Evolutionary conservation across 2,113 vertebrate genomes (phyloP).

Genomic region (Origma solitaria): DNA sequence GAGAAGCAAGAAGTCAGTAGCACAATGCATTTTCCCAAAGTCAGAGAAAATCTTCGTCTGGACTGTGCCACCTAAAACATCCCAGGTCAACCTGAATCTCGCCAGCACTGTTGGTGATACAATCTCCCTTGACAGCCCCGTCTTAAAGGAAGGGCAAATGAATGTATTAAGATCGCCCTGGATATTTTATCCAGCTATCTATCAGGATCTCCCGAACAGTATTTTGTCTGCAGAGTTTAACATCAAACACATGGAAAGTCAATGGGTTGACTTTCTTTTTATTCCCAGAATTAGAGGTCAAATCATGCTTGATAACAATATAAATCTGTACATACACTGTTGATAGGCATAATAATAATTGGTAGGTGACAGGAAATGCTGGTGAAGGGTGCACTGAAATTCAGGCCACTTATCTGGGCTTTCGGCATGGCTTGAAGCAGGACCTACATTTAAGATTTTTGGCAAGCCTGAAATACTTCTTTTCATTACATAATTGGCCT

Average conservation of each 20-base stretch:
- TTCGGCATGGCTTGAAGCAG: background rate
- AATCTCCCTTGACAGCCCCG: background rate
- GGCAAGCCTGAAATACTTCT: slow-evolving; percentile 47
- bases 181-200: slow-evolving; percentile 35
- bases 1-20: background rate
- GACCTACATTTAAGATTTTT: slow-evolving; percentile 52
- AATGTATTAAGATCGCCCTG: slow-evolving; percentile 24
- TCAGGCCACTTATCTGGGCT: slow-evolving; percentile 34
- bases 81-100: background rate
- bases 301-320: background rate
- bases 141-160: background rate
- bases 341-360: slow-evolving; percentile 10
- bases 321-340: background rate
- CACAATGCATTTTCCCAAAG: background rate
- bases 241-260: slow-evolving; percentile 13
- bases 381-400: slow-evolving; percentile 22
- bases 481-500: slow-evolving; percentile 64
- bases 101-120: background rate
- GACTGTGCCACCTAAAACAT: background rate
- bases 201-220: background rate
- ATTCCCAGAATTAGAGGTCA: slow-evolving; percentile 13
- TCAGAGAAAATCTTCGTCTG: background rate
- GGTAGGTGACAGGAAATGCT: background rate
- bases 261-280: background rate
- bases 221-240: slow-evolving; percentile 32